These are phyloP conservation scores for Acrocephalus scirpaceus DNA, from an alignment of 2,797 vertebrate genomes.

Conservation along the genomic window DNA sequence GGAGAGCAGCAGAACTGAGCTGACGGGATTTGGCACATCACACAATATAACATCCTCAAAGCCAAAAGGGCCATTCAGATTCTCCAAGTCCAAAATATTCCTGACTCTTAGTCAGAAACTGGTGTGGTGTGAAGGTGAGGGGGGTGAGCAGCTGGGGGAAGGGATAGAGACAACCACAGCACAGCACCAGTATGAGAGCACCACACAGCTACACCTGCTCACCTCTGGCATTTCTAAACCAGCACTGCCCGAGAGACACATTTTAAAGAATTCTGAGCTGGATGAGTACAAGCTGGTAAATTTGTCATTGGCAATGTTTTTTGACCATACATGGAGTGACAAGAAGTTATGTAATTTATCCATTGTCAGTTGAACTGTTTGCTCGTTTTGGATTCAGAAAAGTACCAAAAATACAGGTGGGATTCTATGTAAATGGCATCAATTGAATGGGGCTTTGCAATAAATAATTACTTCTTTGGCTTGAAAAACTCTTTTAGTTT, in stretches of 20 bases:
- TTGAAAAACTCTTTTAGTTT: background rate
- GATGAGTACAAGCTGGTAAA: background rate
- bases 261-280: background rate
- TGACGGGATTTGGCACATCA: background rate
- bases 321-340: background rate
- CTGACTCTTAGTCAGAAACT: background rate
- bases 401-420: background rate
- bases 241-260: fast-evolving
- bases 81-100: background rate
- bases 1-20: background rate
- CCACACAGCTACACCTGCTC: background rate
- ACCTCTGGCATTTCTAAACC: background rate
- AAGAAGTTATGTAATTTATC: background rate
- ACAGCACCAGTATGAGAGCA: fast-evolving
- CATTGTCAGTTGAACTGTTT: background rate
- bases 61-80: background rate
- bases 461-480: background rate
- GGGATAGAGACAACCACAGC: background rate
- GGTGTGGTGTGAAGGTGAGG: background rate
- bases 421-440: background rate
- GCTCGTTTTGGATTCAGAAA: background rate
- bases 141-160: background rate
- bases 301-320: background rate
- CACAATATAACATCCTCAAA: background rate
- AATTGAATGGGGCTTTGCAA: background rate